phyloP scores from a whole-genome alignment of 2,888 invertebrate genomes.

The Caenorhabditis sp. region DNA sequence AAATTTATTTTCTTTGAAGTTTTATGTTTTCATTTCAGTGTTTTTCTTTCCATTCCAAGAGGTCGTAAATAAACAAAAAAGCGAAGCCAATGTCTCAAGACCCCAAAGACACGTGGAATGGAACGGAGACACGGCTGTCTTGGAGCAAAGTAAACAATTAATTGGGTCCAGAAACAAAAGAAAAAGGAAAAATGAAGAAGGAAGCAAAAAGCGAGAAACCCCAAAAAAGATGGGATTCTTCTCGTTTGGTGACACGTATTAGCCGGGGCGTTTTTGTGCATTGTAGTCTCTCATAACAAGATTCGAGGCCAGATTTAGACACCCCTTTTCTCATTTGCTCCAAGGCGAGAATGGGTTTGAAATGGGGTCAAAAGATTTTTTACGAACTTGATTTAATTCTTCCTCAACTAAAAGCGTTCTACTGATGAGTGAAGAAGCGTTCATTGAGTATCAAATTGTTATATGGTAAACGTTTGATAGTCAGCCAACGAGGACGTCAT shows the following conservation, averaged over 20 bases:
- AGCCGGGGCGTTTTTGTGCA: slow-evolving; percentile 8
- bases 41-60: not conserved
- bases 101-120: slow-evolving; percentile 5
- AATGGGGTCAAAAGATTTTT: not conserved
- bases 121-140: not conserved
- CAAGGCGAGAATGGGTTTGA: not conserved
- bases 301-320: not conserved
- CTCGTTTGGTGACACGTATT: slow-evolving; percentile 19
- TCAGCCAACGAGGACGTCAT: no score
- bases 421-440: no score
- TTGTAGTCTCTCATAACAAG: slow-evolving; percentile 2
- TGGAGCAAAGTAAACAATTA: slow-evolving; percentile 38
- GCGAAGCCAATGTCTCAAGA: slow-evolving; percentile 5
- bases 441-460: no score
- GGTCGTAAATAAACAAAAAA: slow-evolving; percentile 28
- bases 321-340: not conserved
- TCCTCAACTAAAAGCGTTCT: not conserved
- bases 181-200: not conserved
- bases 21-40: slow-evolving; percentile 7
- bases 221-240: slow-evolving; percentile 12
- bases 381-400: not conserved
- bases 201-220: slow-evolving; percentile 8
- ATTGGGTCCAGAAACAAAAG: slow-evolving; percentile 15
- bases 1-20: slow-evolving; percentile 15
- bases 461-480: no score